Evolutionary conservation across 2,888 invertebrate species (phyloP), one percentile per base, ranked within the genome.

Genomic region (Erebia palarica): DNA sequence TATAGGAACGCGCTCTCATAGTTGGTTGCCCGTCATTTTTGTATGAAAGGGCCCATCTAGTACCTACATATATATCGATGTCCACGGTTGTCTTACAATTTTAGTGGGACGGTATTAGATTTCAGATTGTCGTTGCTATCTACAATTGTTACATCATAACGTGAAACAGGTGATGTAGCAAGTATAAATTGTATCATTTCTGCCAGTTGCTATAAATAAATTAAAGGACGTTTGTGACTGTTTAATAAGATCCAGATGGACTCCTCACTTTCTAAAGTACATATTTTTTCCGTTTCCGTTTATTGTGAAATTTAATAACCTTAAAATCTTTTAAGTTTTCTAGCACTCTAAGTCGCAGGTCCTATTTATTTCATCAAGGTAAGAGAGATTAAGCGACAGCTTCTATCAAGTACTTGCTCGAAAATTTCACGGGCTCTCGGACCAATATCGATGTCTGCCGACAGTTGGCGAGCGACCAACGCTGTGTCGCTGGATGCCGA

Each of bases 381-480:
- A 55, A 18, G 10, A 18, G 10, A 18, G 10, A 55, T 18, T 0
- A 16, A 18, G 10, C 53, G 16, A 47, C 3, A 55, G n/a, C 51
- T 51, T 14, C 0, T 4, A 16, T 55, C 55, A 55, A 55, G 55
- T 18, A 55, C 18, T 10, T 55, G 11, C 3, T 18, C 55, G 3
- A 18, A 55, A 16, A 53, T 55, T 55, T 3, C 16, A 18, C 18
- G 55, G 3, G 55, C 55, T 16, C 55, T 18, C 55, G 55, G 18
- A 18, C 18, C 55, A 16, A 67, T 72, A 68, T 73, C 70, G 73
- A 75, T 72, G 72, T 75, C 78, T 76, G 78, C 80, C 80, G 84
- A 82, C 84, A 84, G 83, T 91, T 92, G 91, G 92, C 90, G 78
- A 78, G 75, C 83, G 82, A 90, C 92, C 91, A 92, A 91, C 86